Evolutionary conservation across 2,113 vertebrate genomes (phyloP).

Genomic region (Abramis brama): DNA sequence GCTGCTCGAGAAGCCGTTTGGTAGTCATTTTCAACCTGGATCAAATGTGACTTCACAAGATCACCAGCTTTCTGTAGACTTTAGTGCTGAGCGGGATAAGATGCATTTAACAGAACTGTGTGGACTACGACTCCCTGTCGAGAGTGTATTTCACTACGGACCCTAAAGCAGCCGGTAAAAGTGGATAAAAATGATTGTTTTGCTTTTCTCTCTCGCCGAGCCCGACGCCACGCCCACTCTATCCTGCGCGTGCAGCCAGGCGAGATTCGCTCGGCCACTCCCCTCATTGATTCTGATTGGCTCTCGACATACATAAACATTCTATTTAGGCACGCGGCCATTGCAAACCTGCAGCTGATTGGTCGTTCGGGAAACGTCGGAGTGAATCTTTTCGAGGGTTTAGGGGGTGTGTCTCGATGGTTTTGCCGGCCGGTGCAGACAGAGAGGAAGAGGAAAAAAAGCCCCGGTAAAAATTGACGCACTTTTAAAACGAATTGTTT

Average conservation of each 20-base stretch:
- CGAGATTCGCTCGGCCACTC: conserved; percentile 50
- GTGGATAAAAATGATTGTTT: conserved; percentile 76
- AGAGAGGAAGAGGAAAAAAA: conserved; percentile 37
- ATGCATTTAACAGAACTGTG: conserved; percentile 79
- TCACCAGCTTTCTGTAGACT: conserved; percentile 68
- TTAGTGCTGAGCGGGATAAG: conserved; percentile 66
- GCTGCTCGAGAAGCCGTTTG: conserved; percentile 74
- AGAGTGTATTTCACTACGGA: conserved; percentile 62
- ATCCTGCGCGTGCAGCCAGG: conserved; percentile 60
- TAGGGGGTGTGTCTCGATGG: conserved; percentile 67
- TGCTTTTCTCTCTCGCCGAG: conserved; percentile 76
- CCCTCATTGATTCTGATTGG: conserved; percentile 71
- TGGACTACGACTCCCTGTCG: conserved; percentile 52
- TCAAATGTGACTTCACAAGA: conserved; percentile 70
- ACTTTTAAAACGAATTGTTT: neutral
- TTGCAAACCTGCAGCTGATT: conserved; percentile 62
- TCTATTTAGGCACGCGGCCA: conserved; percentile 78
- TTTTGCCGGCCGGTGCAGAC: conserved; percentile 75
- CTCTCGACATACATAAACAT: conserved; percentile 71
- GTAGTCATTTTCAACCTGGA: conserved; percentile 75
- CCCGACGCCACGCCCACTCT: conserved; percentile 73
- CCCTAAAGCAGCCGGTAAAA: conserved; percentile 72
- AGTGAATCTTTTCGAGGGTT: conserved; percentile 53
- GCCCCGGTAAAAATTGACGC: neutral
- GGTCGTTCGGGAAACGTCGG: conserved; percentile 59